Conservation (phyloP, 1,140 invertebrate genomes). For the Chrysopa pallens region DNA sequence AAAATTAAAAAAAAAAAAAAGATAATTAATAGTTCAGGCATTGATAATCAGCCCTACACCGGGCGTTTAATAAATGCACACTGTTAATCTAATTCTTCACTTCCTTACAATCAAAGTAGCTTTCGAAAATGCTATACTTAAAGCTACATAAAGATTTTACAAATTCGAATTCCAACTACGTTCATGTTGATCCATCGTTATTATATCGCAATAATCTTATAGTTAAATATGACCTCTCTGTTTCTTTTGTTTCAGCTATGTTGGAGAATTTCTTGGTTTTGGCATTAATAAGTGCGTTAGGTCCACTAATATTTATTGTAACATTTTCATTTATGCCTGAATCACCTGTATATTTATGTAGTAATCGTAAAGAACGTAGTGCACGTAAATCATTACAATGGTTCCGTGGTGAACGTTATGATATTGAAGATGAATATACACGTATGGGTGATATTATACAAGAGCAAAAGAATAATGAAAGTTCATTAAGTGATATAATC, state of each 20-base stretch:
- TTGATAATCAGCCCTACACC: too few relatives aligned
- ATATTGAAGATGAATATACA: constrained; percentile 23
- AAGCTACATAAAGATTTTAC: too few relatives aligned
- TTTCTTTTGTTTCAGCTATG: constrained; percentile 22
- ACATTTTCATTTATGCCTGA: constrained; percentile 61
- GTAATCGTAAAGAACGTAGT: constrained; percentile 30
- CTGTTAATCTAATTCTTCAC: too few relatives aligned
- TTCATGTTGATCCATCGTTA: too few relatives aligned
- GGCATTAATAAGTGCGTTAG: constrained; percentile 41
- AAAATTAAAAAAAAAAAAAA: too few relatives aligned
- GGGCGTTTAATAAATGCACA: too few relatives aligned
- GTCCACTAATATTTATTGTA: constrained; percentile 44
- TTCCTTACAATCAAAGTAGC: too few relatives aligned
- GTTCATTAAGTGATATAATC: background rate
- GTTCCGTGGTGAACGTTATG: constrained; percentile 28
- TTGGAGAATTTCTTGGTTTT: constrained; percentile 39
- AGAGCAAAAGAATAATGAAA: constrained; percentile 7
- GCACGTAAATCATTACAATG: constrained; percentile 26
- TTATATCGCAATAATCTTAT: too few relatives aligned
- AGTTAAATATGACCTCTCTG: too few relatives aligned
- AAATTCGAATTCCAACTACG: too few relatives aligned
- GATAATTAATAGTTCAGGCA: too few relatives aligned
- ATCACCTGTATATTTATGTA: constrained; percentile 52
- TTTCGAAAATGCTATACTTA: too few relatives aligned
- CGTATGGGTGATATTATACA: constrained; percentile 17